Evolutionary conservation across 2,113 vertebrate species (phyloP), one percentile per base, ranked within the genome.

Genomic region (Argyrosomus japonicus): DNA sequence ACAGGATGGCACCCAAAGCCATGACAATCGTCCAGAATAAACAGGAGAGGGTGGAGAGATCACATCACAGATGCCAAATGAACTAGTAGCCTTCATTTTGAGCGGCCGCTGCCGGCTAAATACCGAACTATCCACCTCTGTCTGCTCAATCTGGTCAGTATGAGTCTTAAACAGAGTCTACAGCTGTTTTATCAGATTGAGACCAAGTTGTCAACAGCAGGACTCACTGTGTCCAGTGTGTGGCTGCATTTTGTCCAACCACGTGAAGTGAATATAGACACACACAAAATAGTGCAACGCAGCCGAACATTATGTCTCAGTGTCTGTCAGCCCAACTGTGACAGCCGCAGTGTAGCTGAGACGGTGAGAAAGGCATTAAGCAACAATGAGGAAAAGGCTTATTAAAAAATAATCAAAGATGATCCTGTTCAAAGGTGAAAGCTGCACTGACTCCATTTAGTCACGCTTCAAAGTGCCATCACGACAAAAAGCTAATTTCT

Each of bases 1-100:
- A 23, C 57, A 84, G 79, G 87, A 84, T 76, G 79, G 83, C 73
- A 64, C 32, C 67, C 78, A 71, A 74, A 84, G 68, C 57, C 62
- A 64, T 25, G 81, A 77, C 73, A 63, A 61, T 29, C n/a, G n/a
- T 87, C 84, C 83, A 85, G 86, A 84, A 81, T 84, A 92, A 92
- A 93, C 82, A 92, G 57, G 40, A 51, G 65, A 77, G 74, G 21
- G 68, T 8, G 70, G 56, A 62, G 58, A 75, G 65, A 73, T 27
- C 53, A 13, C n/a, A 53, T 50, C 36, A 23, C 53, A 48, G 67
- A 82, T 70, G 27, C 60, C 65, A 69, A 62, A 7, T 76, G 5
- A 68, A 61, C 48, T 60, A 7, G 61, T 23, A 64, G 61, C 32
- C 2, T 50, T 76, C 32, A 54, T 36, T 53, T 57, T 5, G 68